Evolutionary conservation across 2,113 vertebrate genomes (phyloP).

Genomic region (Urocolius indicus): DNA sequence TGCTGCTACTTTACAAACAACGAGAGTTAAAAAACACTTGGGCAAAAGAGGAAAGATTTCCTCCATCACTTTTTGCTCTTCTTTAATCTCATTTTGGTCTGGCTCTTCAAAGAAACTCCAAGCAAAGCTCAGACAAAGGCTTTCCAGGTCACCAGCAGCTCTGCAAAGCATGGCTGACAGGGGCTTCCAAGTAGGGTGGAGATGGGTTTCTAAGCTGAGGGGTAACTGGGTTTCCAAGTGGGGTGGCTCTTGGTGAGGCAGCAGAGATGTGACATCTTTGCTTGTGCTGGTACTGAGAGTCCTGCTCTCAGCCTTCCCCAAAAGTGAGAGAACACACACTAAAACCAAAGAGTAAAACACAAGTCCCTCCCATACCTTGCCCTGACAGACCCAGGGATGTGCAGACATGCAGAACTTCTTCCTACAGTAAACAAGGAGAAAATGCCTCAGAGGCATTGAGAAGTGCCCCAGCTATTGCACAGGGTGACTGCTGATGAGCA

Average conservation of each 20-base stretch:
- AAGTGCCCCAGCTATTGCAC: not conserved
- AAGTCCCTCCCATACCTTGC: not conserved
- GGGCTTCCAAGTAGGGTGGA: not conserved
- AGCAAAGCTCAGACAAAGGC: not conserved
- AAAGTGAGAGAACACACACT: fast-evolving
- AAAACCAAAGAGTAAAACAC: not conserved
- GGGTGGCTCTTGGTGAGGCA: not conserved
- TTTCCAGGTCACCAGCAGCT: not conserved
- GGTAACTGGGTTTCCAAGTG: not conserved
- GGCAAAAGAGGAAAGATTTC: not conserved
- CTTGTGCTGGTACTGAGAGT: fast-evolving
- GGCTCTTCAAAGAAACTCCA: not conserved
- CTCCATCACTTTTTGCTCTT: not conserved
- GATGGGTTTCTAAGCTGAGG: not conserved
- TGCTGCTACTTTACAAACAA: not conserved
- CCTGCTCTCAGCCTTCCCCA: fast-evolving
- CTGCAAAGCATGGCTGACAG: not conserved
- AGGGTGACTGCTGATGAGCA: not conserved
- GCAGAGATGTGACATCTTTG: not conserved
- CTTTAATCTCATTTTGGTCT: not conserved
- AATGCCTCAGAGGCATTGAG: not conserved
- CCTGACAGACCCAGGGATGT: fast-evolving
- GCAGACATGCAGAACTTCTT: not conserved
- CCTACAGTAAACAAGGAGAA: not conserved
- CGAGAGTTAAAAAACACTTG: not conserved